Conservation (phyloP, 2,113 vertebrate genomes). For the Vanacampus margaritifer region DNA sequence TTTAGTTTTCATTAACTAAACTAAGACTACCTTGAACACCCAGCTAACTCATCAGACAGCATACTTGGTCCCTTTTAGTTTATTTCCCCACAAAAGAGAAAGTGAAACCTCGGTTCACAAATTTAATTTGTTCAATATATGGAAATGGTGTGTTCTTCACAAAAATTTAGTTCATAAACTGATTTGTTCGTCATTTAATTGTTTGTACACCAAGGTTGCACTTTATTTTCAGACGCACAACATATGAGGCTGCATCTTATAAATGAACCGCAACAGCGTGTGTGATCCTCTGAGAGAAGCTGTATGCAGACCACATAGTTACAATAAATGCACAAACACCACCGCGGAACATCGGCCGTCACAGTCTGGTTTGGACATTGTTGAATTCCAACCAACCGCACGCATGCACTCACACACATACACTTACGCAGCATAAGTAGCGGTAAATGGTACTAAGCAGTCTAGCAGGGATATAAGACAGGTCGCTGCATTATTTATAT, state of each 20-base stretch:
- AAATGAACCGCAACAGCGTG: slow-evolving; percentile 21
- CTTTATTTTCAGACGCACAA: not conserved
- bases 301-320: slow-evolving; percentile 36
- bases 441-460: slow-evolving; percentile 68
- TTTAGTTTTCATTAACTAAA: no score
- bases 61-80: not conserved
- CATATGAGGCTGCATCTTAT: slow-evolving; percentile 2
- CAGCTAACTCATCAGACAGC: no score
- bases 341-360: slow-evolving; percentile 26
- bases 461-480: slow-evolving; percentile 55
- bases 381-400: slow-evolving; percentile 26
- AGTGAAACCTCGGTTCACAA: not conserved
- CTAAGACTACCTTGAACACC: no score
- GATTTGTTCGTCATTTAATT: not conserved
- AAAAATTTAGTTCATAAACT: not conserved
- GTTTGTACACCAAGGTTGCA: no score
- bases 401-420: slow-evolving; percentile 14
- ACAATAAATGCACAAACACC: slow-evolving; percentile 41
- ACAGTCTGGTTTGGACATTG: slow-evolving; percentile 20
- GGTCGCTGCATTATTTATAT: slow-evolving; percentile 69
- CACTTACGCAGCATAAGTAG: slow-evolving; percentile 34
- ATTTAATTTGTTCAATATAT: no score
- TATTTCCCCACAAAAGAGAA: not conserved
- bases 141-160: no score
- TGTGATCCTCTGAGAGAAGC: slow-evolving; percentile 20